Conservation (phyloP, 2,113 vertebrate genomes). For the Salvator merianae region DNA sequence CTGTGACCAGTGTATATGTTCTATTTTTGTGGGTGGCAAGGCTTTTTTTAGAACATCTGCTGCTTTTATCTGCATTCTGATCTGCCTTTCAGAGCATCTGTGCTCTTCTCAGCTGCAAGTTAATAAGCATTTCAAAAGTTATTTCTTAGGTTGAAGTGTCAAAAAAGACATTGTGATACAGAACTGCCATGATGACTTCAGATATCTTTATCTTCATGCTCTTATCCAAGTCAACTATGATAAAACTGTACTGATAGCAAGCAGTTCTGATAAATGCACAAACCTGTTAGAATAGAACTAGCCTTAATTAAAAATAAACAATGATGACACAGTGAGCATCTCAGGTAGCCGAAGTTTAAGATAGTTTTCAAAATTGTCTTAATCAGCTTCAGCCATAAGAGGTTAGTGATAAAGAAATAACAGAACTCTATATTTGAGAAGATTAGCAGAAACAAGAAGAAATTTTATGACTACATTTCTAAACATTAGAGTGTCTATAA, state of each 20-base stretch:
- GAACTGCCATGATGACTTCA: background rate
- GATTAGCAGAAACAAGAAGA: too few species aligned
- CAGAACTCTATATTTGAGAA: too few species aligned
- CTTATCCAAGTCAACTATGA: background rate
- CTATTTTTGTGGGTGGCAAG: background rate
- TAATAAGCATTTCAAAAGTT: background rate
- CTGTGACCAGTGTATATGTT: background rate
- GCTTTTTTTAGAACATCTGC: background rate
- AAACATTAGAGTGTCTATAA: too few species aligned
- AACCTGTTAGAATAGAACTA: background rate
- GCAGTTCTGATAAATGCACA: background rate
- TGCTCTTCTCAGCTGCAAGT: background rate
- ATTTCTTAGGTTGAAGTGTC: background rate
- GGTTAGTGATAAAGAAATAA: too few species aligned
- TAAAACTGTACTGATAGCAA: background rate
- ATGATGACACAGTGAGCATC: background rate
- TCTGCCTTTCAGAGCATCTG: background rate
- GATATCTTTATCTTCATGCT: background rate
- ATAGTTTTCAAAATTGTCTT: conserved; percentile 1
- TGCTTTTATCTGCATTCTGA: background rate
- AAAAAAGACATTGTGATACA: background rate
- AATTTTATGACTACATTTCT: too few species aligned
- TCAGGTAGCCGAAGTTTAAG: conserved; percentile 16
- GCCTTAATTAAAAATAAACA: background rate
- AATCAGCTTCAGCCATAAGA: too few species aligned